These are phyloP conservation scores for Rhincodon typus DNA, from an alignment of 2,797 vertebrate species.

Conservation along the genomic window DNA sequence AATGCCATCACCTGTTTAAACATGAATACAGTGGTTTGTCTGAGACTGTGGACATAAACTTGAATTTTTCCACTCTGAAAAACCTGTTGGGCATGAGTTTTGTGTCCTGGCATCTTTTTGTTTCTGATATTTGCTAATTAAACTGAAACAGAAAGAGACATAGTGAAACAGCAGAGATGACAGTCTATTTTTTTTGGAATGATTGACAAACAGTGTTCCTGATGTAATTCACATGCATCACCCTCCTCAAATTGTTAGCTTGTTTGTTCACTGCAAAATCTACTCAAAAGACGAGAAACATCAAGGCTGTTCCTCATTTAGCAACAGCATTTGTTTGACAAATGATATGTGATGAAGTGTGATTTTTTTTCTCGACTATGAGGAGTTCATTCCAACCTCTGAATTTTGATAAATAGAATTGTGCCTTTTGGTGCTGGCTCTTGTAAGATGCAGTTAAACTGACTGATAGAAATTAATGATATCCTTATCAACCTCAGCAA, in stretches of 20 bases:
- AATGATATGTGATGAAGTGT: conserved; percentile 11
- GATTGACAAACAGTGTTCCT: not conserved
- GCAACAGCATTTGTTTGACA: conserved; percentile 20
- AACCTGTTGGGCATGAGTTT: not conserved
- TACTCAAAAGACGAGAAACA: not conserved
- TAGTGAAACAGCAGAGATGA: not conserved
- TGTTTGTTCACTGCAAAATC: not conserved
- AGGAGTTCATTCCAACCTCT: not conserved
- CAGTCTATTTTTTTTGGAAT: not conserved
- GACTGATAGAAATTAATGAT: conserved; percentile 33
- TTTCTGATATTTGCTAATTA: not conserved
- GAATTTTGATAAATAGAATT: conserved; percentile 34
- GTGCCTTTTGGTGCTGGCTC: conserved; percentile 6
- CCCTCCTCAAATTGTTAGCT: not conserved
- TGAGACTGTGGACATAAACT: not conserved
- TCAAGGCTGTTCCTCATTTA: not conserved
- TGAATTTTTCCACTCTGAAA: not conserved
- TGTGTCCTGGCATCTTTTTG: not conserved
- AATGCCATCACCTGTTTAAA: not conserved
- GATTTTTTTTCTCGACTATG: not conserved
- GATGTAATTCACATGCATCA: not conserved
- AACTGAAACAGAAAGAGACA: not conserved
- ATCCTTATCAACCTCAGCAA: conserved; percentile 32
- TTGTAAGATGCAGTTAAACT: not conserved
- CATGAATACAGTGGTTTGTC: not conserved